phyloP scores from a whole-genome alignment of 2,113 vertebrate genomes.

The Notothenia rossii region DNA sequence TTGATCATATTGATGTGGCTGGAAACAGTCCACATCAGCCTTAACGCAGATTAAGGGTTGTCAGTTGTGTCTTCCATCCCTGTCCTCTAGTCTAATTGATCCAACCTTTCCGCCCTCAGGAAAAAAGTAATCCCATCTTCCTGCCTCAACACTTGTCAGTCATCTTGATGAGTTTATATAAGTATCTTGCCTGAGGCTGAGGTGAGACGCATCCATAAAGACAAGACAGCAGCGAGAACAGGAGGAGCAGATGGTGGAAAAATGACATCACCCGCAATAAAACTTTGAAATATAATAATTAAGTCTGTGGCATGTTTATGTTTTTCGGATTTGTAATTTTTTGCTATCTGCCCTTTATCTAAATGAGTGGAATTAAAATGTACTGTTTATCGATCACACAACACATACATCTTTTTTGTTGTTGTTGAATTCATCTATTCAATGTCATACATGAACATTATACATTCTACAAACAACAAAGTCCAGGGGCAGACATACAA shows the following conservation, averaged over 20 bases:
- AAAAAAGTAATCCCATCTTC: conserved; percentile 23
- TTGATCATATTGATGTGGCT: neutral
- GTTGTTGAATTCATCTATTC: too few relatives aligned
- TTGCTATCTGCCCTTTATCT: neutral
- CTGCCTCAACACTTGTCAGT: conserved; percentile 20
- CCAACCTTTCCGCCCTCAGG: neutral
- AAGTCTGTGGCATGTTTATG: neutral
- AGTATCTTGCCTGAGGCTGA: conserved; percentile 14
- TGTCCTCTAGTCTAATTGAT: conserved; percentile 14
- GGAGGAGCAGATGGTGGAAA: conserved; percentile 27
- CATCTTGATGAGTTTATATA: conserved; percentile 14
- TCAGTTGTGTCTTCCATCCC: neutral
- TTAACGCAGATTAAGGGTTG: neutral
- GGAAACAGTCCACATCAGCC: neutral
- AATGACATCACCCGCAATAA: neutral
- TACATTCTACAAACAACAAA: too few relatives aligned
- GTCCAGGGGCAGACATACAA: too few relatives aligned
- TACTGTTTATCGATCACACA: too few relatives aligned
- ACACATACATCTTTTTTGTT: too few relatives aligned
- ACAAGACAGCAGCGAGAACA: neutral
- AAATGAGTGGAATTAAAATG: too few relatives aligned
- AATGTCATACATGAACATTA: too few relatives aligned
- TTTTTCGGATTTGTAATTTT: neutral
- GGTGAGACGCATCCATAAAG: conserved; percentile 18
- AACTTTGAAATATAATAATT: neutral